phyloP scores from a whole-genome alignment of 2,797 vertebrate species.

The Buphagus erythrorhynchus region DNA sequence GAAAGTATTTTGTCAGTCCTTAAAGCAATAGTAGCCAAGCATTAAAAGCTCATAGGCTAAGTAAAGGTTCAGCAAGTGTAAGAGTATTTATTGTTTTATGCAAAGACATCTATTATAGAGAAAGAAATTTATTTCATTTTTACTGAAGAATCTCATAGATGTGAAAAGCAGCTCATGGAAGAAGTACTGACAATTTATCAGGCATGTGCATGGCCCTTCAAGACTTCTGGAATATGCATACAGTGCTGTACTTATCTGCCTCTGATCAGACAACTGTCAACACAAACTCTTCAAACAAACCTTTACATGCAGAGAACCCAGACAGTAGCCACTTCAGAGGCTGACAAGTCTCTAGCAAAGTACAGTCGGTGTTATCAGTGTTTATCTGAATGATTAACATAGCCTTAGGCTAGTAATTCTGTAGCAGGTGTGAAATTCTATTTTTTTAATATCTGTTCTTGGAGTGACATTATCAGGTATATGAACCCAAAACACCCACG shows the following conservation, averaged over 20 bases:
- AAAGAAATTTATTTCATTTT: neutral
- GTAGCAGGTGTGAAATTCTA: neutral
- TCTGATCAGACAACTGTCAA: constrained; percentile 22
- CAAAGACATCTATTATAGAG: neutral
- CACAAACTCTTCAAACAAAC: neutral
- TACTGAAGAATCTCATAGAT: neutral
- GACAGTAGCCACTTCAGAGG: neutral
- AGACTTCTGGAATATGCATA: neutral
- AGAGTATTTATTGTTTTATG: neutral
- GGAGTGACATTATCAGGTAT: neutral
- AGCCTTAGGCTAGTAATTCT: neutral
- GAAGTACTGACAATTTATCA: neutral
- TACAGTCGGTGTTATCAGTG: neutral
- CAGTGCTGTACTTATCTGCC: neutral
- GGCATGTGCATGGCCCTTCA: neutral
- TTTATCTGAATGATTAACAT: neutral
- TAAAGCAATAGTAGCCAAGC: neutral
- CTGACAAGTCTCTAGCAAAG: neutral
- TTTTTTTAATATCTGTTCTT: neutral
- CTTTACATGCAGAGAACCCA: neutral
- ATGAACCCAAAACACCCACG: neutral
- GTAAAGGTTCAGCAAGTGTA: neutral
- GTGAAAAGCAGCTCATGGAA: neutral
- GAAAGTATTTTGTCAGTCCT: neutral
- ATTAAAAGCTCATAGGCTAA: neutral